phyloP scores from a whole-genome alignment of 2,888 invertebrate genomes.

The Petrolisthes cinctipes region DNA sequence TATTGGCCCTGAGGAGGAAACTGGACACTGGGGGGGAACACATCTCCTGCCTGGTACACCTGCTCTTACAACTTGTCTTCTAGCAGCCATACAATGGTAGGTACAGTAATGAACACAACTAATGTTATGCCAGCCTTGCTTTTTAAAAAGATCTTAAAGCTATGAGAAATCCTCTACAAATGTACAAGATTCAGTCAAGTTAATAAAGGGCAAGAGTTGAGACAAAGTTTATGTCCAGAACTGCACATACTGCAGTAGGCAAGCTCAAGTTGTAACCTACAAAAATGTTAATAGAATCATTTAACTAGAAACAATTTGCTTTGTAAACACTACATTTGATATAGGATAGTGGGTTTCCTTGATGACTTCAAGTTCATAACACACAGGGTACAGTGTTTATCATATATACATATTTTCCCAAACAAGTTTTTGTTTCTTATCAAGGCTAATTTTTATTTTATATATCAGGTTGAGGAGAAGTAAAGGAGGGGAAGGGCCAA shows the following conservation, averaged over 20 bases:
- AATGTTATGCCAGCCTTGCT: too few relatives aligned
- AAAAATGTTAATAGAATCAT: conserved; percentile 39
- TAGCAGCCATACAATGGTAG: conserved; percentile 25
- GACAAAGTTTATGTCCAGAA: not conserved
- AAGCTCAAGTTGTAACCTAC: conserved; percentile 50
- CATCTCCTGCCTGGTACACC: conserved; percentile 30
- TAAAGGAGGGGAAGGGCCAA: conserved; percentile 26
- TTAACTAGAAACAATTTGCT: conserved; percentile 47
- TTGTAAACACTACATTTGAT: conserved; percentile 40
- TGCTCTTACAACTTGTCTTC: conserved; percentile 25
- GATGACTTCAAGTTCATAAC: conserved; percentile 57
- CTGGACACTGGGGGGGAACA: conserved; percentile 28
- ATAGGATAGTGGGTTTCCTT: conserved; percentile 46
- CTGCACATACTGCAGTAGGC: conserved; percentile 36
- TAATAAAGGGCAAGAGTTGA: too few relatives aligned
- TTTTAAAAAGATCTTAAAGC: too few relatives aligned
- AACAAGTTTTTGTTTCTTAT: conserved; percentile 22
- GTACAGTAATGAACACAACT: not conserved
- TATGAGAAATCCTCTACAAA: too few relatives aligned
- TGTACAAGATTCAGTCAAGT: too few relatives aligned
- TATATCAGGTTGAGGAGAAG: conserved; percentile 32
- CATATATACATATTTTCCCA: conserved; percentile 48
- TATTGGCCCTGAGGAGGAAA: not conserved
- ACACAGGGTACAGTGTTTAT: conserved; percentile 50
- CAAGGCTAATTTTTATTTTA: conserved; percentile 17